phyloP scores from a whole-genome alignment of 2,888 invertebrate species.

The Stegana nigrithorax region DNA sequence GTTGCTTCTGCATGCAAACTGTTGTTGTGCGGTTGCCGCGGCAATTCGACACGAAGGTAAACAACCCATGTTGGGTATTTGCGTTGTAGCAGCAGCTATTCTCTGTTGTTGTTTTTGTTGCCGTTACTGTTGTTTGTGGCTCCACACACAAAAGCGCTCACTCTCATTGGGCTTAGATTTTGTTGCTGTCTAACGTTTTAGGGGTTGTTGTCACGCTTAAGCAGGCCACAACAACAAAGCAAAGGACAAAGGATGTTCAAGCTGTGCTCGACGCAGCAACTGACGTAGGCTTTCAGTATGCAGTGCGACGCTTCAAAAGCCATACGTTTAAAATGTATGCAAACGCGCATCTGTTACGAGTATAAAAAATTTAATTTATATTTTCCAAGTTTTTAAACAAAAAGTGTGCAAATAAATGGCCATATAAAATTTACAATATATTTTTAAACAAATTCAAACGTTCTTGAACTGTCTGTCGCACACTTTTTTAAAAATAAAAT shows the following conservation, averaged over 20 bases:
- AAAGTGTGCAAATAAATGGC: background rate
- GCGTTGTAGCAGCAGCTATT: no score
- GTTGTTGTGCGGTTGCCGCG: no score
- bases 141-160: background rate
- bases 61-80: no score
- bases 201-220: background rate
- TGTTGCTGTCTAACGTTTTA: background rate
- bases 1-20: no score
- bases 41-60: no score
- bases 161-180: background rate
- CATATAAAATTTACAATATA: background rate
- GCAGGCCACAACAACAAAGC: background rate
- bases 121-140: no score
- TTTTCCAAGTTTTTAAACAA: no score
- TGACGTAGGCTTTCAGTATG: background rate
- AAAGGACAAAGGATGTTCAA: background rate
- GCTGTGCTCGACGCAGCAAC: background rate
- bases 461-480: constrained; percentile 50
- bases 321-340: background rate
- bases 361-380: background rate
- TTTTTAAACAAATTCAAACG: constrained; percentile 29
- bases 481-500: constrained; percentile 33
- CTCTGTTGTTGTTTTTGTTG: no score
- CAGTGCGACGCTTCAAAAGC: background rate
- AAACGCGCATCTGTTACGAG: background rate